phyloP scores from a whole-genome alignment of 1,140 invertebrate genomes.

The Tetramorium simillimum region DNA sequence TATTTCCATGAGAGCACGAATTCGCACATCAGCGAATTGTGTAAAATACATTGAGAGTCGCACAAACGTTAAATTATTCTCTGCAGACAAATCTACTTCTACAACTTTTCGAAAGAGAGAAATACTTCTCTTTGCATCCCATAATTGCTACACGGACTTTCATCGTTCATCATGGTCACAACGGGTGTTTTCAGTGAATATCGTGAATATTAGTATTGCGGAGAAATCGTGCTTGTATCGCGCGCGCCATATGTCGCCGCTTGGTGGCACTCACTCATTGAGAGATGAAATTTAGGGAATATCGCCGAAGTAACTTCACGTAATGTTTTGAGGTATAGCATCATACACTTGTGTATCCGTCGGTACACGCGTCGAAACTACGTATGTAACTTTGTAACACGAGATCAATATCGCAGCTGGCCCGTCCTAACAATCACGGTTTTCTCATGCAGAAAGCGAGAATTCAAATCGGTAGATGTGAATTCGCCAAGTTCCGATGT shows the following conservation, averaged over 20 bases:
- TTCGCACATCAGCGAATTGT: background rate
- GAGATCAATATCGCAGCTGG: slow-evolving; percentile 12
- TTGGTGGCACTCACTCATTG: background rate
- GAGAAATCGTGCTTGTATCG: background rate
- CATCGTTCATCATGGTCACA: background rate
- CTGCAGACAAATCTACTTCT: background rate
- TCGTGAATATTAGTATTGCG: background rate
- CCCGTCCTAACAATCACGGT: slow-evolving; percentile 10
- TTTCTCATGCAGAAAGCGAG: background rate
- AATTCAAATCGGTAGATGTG: background rate
- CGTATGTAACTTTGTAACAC: slow-evolving; percentile 7
- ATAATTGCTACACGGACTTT: background rate
- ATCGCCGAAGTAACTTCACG: slow-evolving; percentile 14
- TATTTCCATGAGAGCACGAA: background rate
- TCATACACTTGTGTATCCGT: background rate
- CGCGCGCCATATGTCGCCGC: slow-evolving; percentile 1
- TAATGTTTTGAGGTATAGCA: background rate
- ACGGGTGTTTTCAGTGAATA: background rate
- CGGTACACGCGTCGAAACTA: background rate
- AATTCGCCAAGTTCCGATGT: background rate
- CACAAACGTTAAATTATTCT: background rate
- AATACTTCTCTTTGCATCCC: background rate
- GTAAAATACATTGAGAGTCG: background rate
- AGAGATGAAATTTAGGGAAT: slow-evolving; percentile 17
- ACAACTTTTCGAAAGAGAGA: background rate